Percentiles rank a stretch among this genome's conserved stretches.
Conservation (phyloP, 2,113 vertebrate species). For the Scartelaos histophorus region DNA sequence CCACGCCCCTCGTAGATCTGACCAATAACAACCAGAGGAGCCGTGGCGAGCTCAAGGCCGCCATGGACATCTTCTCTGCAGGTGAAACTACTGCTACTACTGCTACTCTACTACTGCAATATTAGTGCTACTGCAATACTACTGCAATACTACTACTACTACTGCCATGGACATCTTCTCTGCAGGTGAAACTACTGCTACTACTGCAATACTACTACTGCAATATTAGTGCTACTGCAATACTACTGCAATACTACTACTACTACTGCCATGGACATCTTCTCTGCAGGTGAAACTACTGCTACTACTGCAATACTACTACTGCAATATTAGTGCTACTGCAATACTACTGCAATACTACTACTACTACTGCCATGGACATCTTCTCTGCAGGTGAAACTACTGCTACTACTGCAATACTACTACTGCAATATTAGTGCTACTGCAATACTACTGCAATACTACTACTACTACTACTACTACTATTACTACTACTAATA, state of each 20-base stretch:
- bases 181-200: not conserved
- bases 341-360: too few species aligned
- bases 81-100: slow-evolving; percentile 68
- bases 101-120: not conserved
- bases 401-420: not conserved
- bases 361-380: too few species aligned
- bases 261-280: too few species aligned
- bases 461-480: too few species aligned
- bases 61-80: slow-evolving; percentile 99
- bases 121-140: not conserved
- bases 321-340: too few species aligned
- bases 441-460: not conserved
- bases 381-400: too few species aligned
- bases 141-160: not conserved
- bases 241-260: too few species aligned
- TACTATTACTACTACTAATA: too few species aligned
- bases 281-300: too few species aligned
- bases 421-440: not conserved
- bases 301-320: too few species aligned
- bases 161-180: too few species aligned
- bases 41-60: slow-evolving; percentile 88
- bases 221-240: too few species aligned
- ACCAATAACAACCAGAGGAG: slow-evolving; percentile 91
- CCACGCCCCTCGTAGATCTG: slow-evolving; percentile 92
- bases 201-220: not conserved